Evolutionary conservation across 2,797 vertebrate species (phyloP).

Genomic region (Epinephelus awoara): DNA sequence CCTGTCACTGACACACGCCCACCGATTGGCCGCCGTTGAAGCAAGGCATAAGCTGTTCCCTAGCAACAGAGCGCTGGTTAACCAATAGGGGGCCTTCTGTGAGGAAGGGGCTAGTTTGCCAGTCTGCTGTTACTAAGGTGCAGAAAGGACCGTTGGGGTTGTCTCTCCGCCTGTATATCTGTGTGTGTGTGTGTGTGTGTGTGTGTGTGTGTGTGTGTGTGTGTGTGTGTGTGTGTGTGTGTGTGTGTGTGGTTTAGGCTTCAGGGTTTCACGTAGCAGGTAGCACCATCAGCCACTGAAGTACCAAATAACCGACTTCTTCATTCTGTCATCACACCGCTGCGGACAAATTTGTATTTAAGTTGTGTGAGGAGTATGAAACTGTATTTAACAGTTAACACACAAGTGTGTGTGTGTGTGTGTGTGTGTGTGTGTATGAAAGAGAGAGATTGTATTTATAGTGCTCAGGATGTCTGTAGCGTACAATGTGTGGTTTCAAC

Average conservation of each 20-base stretch:
- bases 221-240: slow-evolving; percentile 42
- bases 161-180: slow-evolving; percentile 46
- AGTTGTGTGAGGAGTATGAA: slow-evolving; percentile 12
- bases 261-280: slow-evolving; percentile 34
- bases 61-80: slow-evolving; percentile 90
- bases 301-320: slow-evolving; percentile 20
- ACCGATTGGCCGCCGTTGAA: slow-evolving; percentile 84
- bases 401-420: slow-evolving; percentile 12
- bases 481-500: slow-evolving; percentile 16
- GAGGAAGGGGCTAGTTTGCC: slow-evolving; percentile 82
- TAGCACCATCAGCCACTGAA: slow-evolving; percentile 26
- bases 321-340: slow-evolving; percentile 11
- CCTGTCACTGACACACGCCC: slow-evolving; percentile 61
- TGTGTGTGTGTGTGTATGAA: neutral
- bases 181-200: slow-evolving; percentile 41
- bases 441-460: slow-evolving; percentile 10
- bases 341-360: slow-evolving; percentile 29
- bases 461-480: slow-evolving; percentile 11
- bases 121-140: slow-evolving; percentile 89
- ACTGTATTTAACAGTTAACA: slow-evolving; percentile 44
- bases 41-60: slow-evolving; percentile 90
- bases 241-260: slow-evolving; percentile 31
- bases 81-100: slow-evolving; percentile 84
- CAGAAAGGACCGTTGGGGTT: slow-evolving; percentile 71
- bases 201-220: slow-evolving; percentile 37